These are phyloP conservation scores for Sitodiplosis mosellana DNA, from an alignment of 1,140 invertebrate species.

Conservation along the genomic window DNA sequence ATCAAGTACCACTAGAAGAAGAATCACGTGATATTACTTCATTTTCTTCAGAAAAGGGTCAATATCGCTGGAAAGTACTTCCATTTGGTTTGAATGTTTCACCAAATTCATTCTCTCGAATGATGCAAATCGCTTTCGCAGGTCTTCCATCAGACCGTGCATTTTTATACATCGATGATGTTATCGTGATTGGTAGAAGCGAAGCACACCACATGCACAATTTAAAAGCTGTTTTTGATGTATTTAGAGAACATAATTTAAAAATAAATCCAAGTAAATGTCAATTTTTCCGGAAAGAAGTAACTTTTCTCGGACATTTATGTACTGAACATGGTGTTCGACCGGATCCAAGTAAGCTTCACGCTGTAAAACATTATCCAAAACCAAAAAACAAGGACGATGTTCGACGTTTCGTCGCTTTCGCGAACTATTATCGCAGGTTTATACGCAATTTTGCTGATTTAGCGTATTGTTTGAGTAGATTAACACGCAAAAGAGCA, in stretches of 20 bases:
- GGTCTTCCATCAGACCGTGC: not conserved
- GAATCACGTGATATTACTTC: too few species aligned
- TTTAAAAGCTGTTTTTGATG: not conserved
- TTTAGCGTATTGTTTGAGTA: conserved; percentile 6
- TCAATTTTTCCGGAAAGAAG: conserved; percentile 6
- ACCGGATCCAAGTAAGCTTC: conserved; percentile 3
- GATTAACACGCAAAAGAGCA: not conserved
- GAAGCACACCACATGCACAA: not conserved
- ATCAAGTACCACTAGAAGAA: conserved; percentile 25
- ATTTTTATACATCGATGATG: conserved; percentile 1
- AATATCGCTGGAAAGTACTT: too few species aligned
- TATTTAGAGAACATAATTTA: conserved; percentile 3
- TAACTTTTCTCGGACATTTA: conserved; percentile 11
- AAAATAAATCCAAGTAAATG: conserved; percentile 12
- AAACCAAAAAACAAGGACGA: conserved; percentile 10
- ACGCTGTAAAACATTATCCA: conserved; percentile 7
- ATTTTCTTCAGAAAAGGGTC: too few species aligned
- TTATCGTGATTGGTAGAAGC: not conserved
- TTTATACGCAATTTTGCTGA: conserved; percentile 11
- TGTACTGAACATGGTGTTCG: conserved; percentile 3
- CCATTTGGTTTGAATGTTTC: too few species aligned
- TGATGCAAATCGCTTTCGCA: too few species aligned
- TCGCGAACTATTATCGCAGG: conserved; percentile 12
- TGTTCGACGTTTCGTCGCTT: conserved; percentile 10
- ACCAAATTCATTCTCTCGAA: too few species aligned